phyloP scores from a whole-genome alignment of 2,888 invertebrate species.

The Drosophila phalerata region DNA sequence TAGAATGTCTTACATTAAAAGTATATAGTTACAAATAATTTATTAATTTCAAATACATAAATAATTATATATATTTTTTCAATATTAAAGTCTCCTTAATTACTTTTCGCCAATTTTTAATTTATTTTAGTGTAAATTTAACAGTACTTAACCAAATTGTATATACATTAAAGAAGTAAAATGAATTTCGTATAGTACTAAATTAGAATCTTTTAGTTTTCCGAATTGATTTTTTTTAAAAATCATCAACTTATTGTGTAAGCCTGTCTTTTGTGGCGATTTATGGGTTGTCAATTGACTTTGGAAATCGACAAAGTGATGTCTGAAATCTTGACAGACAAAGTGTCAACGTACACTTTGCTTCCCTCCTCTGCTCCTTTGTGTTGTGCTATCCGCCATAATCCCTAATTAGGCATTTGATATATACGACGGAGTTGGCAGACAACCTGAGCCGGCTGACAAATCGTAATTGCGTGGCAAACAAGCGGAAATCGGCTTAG shows the following conservation, averaged over 20 bases:
- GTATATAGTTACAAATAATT: too few relatives aligned
- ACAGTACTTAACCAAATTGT: too few relatives aligned
- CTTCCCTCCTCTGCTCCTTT: constrained; percentile 15
- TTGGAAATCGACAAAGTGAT: constrained; percentile 38
- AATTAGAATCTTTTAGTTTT: too few relatives aligned
- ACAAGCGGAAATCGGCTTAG: constrained; percentile 81
- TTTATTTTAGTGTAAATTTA: too few relatives aligned
- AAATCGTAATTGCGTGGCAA: constrained; percentile 81
- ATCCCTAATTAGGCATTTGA: constrained; percentile 77
- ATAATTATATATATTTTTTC: too few relatives aligned
- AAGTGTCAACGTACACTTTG: constrained; percentile 40
- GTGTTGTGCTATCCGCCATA: constrained; percentile 53
- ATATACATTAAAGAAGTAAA: too few relatives aligned
- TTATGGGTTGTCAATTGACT: constrained; percentile 32
- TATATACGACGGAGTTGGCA: constrained; percentile 56
- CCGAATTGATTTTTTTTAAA: background rate
- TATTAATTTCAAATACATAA: too few relatives aligned
- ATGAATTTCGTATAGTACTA: too few relatives aligned
- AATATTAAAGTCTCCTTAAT: too few relatives aligned
- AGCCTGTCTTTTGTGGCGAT: background rate
- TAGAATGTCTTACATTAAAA: too few relatives aligned
- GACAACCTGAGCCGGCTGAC: constrained; percentile 70
- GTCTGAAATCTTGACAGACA: constrained; percentile 45
- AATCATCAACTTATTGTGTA: background rate
- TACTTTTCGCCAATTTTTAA: too few relatives aligned